phyloP scores from a whole-genome alignment of 2,888 invertebrate genomes.

The Chrysotoxum bicinctum region DNA sequence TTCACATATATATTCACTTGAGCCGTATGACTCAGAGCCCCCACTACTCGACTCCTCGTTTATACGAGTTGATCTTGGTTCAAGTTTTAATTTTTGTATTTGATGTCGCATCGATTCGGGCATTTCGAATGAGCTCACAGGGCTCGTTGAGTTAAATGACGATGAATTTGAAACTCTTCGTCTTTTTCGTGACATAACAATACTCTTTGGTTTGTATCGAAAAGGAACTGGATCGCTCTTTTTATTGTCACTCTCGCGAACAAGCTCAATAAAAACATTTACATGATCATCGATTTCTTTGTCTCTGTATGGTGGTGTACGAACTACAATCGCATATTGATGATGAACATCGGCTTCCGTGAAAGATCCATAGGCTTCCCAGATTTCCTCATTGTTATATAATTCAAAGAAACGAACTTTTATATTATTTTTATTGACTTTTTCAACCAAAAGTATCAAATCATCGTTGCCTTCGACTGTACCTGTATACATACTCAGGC shows the following conservation, averaged over 20 bases:
- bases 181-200: constrained; percentile 80
- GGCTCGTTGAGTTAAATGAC: constrained; percentile 68
- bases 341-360: constrained; percentile 93
- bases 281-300: constrained; percentile 84
- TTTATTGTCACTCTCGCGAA: constrained; percentile 88
- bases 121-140: constrained; percentile 76
- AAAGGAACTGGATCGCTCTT: constrained; percentile 85
- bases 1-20: neutral
- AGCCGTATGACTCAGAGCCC: neutral
- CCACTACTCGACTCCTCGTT: constrained; percentile 33
- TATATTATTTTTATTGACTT: constrained; percentile 94
- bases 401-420: constrained; percentile 91
- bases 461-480: constrained; percentile 89
- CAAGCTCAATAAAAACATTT: constrained; percentile 88
- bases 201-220: constrained; percentile 85
- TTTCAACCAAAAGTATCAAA: constrained; percentile 91
- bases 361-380: constrained; percentile 89
- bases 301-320: constrained; percentile 90
- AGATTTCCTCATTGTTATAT: constrained; percentile 86
- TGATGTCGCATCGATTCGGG: constrained; percentile 75
- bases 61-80: neutral
- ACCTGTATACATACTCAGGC: constrained; percentile 87
- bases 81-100: constrained; percentile 35
- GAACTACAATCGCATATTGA: constrained; percentile 92
- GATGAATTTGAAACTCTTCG: constrained; percentile 76